phyloP scores from a whole-genome alignment of 2,888 invertebrate species.

The Rugalucina vietnamica region DNA sequence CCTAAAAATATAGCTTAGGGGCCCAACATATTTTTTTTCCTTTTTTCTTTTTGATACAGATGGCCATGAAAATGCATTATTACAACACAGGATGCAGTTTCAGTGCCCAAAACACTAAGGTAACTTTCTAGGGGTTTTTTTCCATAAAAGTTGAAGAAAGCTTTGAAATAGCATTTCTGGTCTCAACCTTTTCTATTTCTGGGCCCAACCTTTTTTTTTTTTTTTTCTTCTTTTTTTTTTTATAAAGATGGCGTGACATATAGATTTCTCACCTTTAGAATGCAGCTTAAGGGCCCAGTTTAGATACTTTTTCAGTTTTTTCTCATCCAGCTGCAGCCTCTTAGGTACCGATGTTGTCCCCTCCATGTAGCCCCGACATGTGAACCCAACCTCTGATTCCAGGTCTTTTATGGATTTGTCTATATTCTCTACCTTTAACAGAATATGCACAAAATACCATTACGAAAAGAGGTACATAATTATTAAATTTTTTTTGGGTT shows the following conservation, averaged over 20 bases:
- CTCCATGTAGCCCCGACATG: constrained; percentile 69
- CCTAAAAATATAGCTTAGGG: constrained; percentile 75
- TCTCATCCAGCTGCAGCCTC: constrained; percentile 70
- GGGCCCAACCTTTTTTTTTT: too few relatives aligned
- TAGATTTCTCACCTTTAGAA: constrained; percentile 75
- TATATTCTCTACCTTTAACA: constrained; percentile 69
- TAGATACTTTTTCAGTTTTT: constrained; percentile 76
- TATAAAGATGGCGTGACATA: too few relatives aligned
- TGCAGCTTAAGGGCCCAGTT: constrained; percentile 74
- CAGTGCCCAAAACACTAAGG: too few relatives aligned
- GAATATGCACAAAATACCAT: too few relatives aligned
- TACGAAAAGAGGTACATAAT: neutral
- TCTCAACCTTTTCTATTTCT: too few relatives aligned
- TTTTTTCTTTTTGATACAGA: constrained; percentile 75
- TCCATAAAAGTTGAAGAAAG: too few relatives aligned
- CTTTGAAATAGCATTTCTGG: too few relatives aligned
- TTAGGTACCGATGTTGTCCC: constrained; percentile 79
- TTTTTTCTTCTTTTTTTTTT: too few relatives aligned
- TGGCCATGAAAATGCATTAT: too few relatives aligned
- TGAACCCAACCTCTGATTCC: constrained; percentile 71
- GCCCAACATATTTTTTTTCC: constrained; percentile 72
- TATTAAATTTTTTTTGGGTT: neutral
- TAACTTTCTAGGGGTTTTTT: too few relatives aligned
- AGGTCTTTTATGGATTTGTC: constrained; percentile 76
- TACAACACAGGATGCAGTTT: too few relatives aligned